A percentile compares a stretch with the other conserved stretches of the same genome.
Conservation (phyloP, 2,888 invertebrate genomes). For the Chloroclystis v-ata region DNA sequence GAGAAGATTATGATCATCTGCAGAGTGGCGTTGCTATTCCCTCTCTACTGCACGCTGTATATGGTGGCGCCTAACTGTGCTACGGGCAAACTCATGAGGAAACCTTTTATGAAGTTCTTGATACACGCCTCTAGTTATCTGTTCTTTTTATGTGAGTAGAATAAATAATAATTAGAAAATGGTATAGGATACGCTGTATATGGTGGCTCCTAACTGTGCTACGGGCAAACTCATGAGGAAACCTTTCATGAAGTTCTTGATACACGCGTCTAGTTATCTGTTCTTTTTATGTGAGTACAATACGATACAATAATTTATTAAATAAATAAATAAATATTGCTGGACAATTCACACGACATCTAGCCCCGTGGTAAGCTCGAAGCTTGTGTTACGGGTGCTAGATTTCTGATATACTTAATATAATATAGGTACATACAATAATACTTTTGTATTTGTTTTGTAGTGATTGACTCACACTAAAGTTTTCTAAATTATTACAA, state of each 20-base stretch:
- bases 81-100: conserved; percentile 89
- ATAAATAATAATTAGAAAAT: neutral
- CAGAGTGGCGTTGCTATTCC: conserved; percentile 89
- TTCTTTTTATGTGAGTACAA: conserved; percentile 91
- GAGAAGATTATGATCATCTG: conserved; percentile 86
- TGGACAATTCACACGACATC: too few species aligned
- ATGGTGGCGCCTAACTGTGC: conserved; percentile 89
- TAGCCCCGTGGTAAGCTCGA: too few species aligned
- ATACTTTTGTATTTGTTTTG: too few species aligned
- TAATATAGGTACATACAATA: too few species aligned
- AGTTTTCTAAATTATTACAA: too few species aligned
- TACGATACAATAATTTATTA: neutral
- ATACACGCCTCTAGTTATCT: conserved; percentile 96
- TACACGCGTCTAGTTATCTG: conserved; percentile 95
- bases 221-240: conserved; percentile 91
- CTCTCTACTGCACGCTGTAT: conserved; percentile 90
- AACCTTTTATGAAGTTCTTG: conserved; percentile 98
- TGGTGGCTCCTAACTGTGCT: conserved; percentile 88
- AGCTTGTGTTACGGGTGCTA: too few species aligned
- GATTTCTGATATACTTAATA: too few species aligned
- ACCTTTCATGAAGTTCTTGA: conserved; percentile 97
- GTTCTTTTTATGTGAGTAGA: conserved; percentile 91
- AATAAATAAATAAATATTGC: too few species aligned
- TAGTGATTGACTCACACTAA: too few species aligned
- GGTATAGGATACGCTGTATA: too few species aligned